Evolutionary conservation across 2,888 invertebrate genomes (phyloP).

Genomic region (Lottia scabra): DNA sequence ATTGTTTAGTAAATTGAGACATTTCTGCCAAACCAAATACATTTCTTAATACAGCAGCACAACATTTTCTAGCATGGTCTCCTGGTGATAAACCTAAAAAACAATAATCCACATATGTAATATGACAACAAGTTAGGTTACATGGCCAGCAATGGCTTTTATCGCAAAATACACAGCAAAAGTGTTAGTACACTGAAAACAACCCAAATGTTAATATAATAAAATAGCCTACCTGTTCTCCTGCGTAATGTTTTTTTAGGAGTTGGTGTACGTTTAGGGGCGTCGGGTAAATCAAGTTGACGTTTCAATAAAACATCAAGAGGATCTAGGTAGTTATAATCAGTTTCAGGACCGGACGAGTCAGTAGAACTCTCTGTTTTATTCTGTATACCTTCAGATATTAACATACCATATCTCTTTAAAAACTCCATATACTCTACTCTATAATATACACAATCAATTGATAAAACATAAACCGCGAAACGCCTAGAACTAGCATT

Average conservation of each 20-base stretch:
- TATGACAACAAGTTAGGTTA: no score
- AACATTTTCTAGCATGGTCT: conserved; percentile 50
- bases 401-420: conserved; percentile 48
- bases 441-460: conserved; percentile 29
- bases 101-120: no score
- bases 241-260: conserved; percentile 42
- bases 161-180: no score
- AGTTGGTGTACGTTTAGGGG: conserved; percentile 36
- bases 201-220: no score
- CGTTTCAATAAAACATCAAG: conserved; percentile 40
- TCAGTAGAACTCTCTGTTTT: not conserved
- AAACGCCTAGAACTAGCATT: no score
- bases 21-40: conserved; percentile 30
- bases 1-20: conserved; percentile 39
- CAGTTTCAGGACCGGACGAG: not conserved
- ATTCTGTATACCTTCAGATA: conserved; percentile 21
- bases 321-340: conserved; percentile 38
- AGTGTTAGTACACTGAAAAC: no score
- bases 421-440: conserved; percentile 51
- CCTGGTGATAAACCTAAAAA: conserved; percentile 45
- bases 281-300: conserved; percentile 37
- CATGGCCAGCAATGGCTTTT: no score
- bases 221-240: conserved; percentile 42
- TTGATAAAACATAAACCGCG: no score
- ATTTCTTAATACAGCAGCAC: conserved; percentile 47